Evolutionary conservation across 1,140 invertebrate species (phyloP).

Genomic region (Heliconius hewitsoni): DNA sequence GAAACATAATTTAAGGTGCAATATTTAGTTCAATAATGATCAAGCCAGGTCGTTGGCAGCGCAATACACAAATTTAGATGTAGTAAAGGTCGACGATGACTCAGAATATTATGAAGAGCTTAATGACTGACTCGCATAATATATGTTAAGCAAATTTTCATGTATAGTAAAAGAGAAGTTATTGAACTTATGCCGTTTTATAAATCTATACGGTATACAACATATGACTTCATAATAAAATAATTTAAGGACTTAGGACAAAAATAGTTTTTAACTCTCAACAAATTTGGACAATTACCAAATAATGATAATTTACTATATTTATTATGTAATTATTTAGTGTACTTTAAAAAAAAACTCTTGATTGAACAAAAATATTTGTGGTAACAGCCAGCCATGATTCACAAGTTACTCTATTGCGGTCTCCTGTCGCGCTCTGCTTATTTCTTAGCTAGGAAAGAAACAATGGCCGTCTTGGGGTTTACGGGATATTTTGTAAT

Average conservation of each 20-base stretch:
- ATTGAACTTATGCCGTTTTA: neutral
- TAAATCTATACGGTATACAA: neutral
- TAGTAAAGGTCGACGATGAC: constrained; percentile 65
- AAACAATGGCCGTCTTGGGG: constrained; percentile 45
- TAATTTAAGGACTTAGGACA: neutral
- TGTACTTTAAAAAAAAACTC: too few species aligned
- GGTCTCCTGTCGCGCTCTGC: constrained; percentile 58
- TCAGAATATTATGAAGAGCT: constrained; percentile 41
- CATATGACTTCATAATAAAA: too few species aligned
- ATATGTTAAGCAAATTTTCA: neutral
- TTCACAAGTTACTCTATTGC: constrained; percentile 21
- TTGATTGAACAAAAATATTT: neutral
- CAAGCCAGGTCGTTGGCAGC: constrained; percentile 57
- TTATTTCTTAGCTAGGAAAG: constrained; percentile 46
- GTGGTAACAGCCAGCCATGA: constrained; percentile 13
- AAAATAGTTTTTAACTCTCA: neutral
- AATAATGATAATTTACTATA: too few species aligned
- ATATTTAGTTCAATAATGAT: neutral
- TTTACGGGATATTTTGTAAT: constrained; percentile 37
- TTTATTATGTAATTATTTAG: too few species aligned
- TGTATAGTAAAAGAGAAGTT: neutral
- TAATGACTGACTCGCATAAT: neutral
- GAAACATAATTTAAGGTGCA: neutral
- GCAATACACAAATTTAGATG: constrained; percentile 63
- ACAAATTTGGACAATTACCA: neutral